A percentile compares a stretch with the other conserved stretches of the same genome.
Conservation (phyloP, 2,797 vertebrate species). For the Microtus agrestis region DNA sequence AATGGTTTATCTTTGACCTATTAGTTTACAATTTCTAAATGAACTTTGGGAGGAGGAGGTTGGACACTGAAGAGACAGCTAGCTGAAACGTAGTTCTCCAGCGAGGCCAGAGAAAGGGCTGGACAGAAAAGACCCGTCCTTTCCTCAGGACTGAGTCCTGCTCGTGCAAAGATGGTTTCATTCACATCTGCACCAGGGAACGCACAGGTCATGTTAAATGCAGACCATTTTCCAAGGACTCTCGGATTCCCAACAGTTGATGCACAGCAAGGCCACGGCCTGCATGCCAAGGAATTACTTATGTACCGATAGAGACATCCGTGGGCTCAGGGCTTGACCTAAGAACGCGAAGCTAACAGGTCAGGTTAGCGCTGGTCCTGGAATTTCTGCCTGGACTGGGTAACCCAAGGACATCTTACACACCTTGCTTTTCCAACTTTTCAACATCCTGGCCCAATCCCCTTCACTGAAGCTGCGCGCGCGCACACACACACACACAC, state of each 20-base stretch:
- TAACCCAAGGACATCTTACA: not conserved
- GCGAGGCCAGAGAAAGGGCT: not conserved
- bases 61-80: not conserved
- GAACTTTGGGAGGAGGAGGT: not conserved
- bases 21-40: constrained; percentile 14
- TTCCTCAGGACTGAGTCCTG: not conserved
- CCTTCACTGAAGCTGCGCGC: not conserved
- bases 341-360: not conserved
- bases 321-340: not conserved
- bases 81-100: constrained; percentile 26
- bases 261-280: not conserved
- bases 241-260: not conserved
- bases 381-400: not conserved
- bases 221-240: not conserved
- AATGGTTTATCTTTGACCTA: constrained; percentile 5
- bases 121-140: not conserved
- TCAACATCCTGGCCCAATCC: not conserved
- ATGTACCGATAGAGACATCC: not conserved
- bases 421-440: not conserved
- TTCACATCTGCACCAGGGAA: constrained; percentile 42
- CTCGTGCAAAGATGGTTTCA: not conserved
- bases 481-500: not conserved
- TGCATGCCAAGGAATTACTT: not conserved
- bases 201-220: constrained; percentile 23
- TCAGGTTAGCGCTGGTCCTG: not conserved